Evolutionary conservation across 2,888 invertebrate species (phyloP).

Genomic region (Unio pictorum): DNA sequence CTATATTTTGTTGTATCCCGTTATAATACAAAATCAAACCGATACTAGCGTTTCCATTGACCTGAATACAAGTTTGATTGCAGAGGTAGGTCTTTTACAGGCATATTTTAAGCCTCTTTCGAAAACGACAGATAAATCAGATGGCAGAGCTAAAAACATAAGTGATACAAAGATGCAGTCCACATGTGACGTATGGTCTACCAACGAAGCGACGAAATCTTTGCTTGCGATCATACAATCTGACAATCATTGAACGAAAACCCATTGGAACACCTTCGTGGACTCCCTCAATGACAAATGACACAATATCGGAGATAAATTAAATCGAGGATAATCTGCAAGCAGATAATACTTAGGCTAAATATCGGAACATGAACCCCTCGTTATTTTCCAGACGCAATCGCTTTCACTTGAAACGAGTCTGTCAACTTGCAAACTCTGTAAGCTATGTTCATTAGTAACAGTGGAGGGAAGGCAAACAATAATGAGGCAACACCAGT

Average conservation of each 20-base stretch:
- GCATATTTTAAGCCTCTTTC: constrained; percentile 13
- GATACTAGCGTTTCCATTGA: constrained; percentile 19
- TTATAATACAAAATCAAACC: constrained; percentile 1
- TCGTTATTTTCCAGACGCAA: too few relatives aligned
- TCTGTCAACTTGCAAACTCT: background rate
- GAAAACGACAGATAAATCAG: constrained; percentile 15
- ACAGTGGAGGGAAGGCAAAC: constrained; percentile 26
- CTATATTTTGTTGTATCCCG: constrained; percentile 23
- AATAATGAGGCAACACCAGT: constrained; percentile 21
- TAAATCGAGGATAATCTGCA: constrained; percentile 27
- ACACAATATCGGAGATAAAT: constrained; percentile 17
- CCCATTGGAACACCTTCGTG: constrained; percentile 31
- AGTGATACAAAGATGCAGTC: constrained; percentile 16
- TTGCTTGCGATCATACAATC: constrained; percentile 20
- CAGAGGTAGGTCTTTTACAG: too few relatives aligned
- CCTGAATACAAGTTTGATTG: constrained; percentile 1
- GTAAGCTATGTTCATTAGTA: constrained; percentile 8
- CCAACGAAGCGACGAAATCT: constrained; percentile 32
- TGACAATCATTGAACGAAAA: constrained; percentile 33
- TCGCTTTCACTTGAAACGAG: too few relatives aligned
- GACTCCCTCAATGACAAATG: constrained; percentile 20
- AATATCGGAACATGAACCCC: constrained; percentile 7
- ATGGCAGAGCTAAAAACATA: constrained; percentile 19
- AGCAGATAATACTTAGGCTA: constrained; percentile 16
- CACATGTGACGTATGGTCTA: constrained; percentile 29